Conservation (phyloP, 2,113 vertebrate species). For the Cyprinus carpio region DNA sequence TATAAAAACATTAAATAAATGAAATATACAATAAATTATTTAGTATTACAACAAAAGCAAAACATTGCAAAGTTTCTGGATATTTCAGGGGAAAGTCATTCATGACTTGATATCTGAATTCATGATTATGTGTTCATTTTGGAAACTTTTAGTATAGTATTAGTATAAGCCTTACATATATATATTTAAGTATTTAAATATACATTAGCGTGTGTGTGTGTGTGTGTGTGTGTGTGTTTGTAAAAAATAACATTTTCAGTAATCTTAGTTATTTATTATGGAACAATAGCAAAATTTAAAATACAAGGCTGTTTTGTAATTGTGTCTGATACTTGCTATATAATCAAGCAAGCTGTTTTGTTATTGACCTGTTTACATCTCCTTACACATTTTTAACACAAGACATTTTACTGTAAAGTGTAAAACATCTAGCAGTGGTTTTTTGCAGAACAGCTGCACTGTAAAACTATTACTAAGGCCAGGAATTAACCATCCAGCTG, state of each 20-base stretch:
- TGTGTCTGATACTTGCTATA: background rate
- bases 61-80: background rate
- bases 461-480: constrained; percentile 27
- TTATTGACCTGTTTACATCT: background rate
- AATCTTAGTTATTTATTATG: background rate
- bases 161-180: too few species aligned
- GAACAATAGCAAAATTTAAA: background rate
- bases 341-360: background rate
- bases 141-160: too few species aligned
- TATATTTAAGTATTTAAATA: background rate
- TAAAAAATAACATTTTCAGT: background rate
- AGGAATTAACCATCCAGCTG: constrained; percentile 28
- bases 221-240: background rate
- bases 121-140: too few species aligned
- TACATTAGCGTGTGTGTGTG: too few species aligned
- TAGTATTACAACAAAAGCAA: background rate
- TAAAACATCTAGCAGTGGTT: constrained; percentile 2
- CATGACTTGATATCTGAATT: too few species aligned
- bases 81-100: background rate
- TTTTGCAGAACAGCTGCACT: constrained; percentile 21
- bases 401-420: background rate
- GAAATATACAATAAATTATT: too few species aligned
- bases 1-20: too few species aligned
- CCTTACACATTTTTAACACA: background rate
- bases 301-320: background rate